phyloP scores from a whole-genome alignment of 2,113 vertebrate species.

The Hippocampus comes region DNA sequence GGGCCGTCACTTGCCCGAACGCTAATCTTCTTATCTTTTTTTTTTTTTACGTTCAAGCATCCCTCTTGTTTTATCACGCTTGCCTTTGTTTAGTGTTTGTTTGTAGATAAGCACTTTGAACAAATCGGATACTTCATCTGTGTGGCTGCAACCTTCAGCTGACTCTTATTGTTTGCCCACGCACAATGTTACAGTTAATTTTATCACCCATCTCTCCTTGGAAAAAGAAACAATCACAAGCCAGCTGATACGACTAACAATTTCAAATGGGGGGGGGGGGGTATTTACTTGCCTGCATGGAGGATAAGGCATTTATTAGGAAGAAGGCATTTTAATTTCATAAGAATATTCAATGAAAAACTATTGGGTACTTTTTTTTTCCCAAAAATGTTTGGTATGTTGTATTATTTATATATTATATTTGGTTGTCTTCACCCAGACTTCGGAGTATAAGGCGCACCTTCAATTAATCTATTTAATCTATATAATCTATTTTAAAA shows the following conservation, averaged over 20 bases:
- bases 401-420: too few species aligned
- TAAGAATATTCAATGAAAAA: too few species aligned
- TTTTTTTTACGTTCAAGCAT: slow-evolving; percentile 15
- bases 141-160: slow-evolving; percentile 6
- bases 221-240: background rate
- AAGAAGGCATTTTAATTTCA: too few species aligned
- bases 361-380: too few species aligned
- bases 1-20: slow-evolving; percentile 35
- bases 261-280: too few species aligned
- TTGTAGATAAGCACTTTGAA: slow-evolving; percentile 1
- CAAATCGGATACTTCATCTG: slow-evolving; percentile 6
- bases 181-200: background rate
- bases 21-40: slow-evolving; percentile 12
- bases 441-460: too few species aligned
- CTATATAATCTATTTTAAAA: too few species aligned
- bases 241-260: background rate
- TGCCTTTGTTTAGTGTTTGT: slow-evolving; percentile 13
- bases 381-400: too few species aligned
- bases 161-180: slow-evolving; percentile 6
- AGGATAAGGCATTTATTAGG: too few species aligned
- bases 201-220: background rate
- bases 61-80: slow-evolving; percentile 7
- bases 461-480: too few species aligned
- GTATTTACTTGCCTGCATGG: too few species aligned
- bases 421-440: too few species aligned